Evolutionary conservation across 2,888 invertebrate species (phyloP), one percentile per base, ranked within the genome.

Genomic region (Ethmia dodecea): DNA sequence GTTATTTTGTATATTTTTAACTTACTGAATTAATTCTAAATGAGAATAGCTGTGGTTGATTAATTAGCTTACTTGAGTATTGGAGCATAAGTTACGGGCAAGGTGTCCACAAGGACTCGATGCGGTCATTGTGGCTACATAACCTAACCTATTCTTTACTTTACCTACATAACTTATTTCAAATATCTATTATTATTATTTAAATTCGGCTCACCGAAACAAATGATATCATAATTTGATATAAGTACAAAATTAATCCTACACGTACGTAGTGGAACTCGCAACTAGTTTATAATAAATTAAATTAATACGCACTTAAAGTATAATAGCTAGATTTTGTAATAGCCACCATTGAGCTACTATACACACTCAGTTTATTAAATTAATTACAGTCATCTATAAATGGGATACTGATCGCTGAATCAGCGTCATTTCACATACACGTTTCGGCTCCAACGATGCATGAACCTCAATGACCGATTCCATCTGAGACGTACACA

Each of bases 401-500:
- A 13, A 28, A 8, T 26, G 8, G 12, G 11, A 29, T 9, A 2
- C 14, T 32, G 26, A 26, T 28, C 28, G 12, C n/a, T 15, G 32
- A 36, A 45, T 37, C 37, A 42, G 55, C 59, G 58, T 52, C 48
- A 43, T 33, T 33, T 30, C 28, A 29, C 18, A 49, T 52, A 52
- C 50, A 38, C 48, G 49, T 55, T 50, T 39, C 55, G 54, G 47
- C 56, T 54, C 59, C 63, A 68, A 57, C 60, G 70, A 72, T 63
- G 72, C 79, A 69, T 73, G 64, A 67, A 68, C 66, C 61, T 70
- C 63, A 62, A 65, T 66, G 65, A 63, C 58, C 61, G 65, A 66
- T 68, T 52, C 65, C 58, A 59, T 52, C 49, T n/a, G n/a, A 71
- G 71, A 71, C 74, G 69, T 65, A 74, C 63, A 66, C 68, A 67